phyloP scores from a whole-genome alignment of 2,888 invertebrate genomes.

The Galerucella nymphaeae region DNA sequence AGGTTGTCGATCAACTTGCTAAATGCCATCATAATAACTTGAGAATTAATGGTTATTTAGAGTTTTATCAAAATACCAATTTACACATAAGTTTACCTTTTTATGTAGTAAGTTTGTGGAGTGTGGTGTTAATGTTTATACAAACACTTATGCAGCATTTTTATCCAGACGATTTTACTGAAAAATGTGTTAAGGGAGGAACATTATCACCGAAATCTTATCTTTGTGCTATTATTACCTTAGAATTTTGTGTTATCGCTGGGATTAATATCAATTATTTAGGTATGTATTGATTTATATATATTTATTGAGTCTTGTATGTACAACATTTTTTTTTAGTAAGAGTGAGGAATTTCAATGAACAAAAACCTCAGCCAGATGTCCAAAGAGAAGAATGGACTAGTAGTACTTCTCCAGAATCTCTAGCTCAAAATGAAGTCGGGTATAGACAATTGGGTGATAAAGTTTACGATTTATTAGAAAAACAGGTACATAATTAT shows the following conservation, averaged over 20 bases:
- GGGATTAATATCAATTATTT: constrained; percentile 69
- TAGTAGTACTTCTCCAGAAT: constrained; percentile 66
- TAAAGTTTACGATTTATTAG: constrained; percentile 71
- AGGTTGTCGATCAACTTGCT: constrained; percentile 71
- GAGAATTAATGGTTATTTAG: constrained; percentile 74
- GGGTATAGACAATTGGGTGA: constrained; percentile 66
- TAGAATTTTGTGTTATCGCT: constrained; percentile 67
- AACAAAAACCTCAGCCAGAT: constrained; percentile 70
- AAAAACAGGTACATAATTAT: constrained; percentile 70
- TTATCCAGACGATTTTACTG: constrained; percentile 67
- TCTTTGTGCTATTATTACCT: constrained; percentile 67
- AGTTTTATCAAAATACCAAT: constrained; percentile 74
- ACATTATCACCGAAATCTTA: constrained; percentile 70
- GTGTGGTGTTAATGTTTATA: constrained; percentile 68
- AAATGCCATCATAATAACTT: constrained; percentile 71
- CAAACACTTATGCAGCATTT: constrained; percentile 70
- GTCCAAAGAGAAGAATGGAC: constrained; percentile 73
- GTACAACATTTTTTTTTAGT: constrained; percentile 62
- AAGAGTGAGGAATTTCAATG: constrained; percentile 72
- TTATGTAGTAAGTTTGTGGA: constrained; percentile 74
- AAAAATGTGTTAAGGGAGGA: constrained; percentile 67
- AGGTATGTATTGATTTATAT: constrained; percentile 60
- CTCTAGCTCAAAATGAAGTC: constrained; percentile 66
- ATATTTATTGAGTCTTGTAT: not conserved
- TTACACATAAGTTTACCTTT: constrained; percentile 72